Evolutionary conservation across 2,797 vertebrate species (phyloP).

Genomic region (Craterocephalus amniculus): DNA sequence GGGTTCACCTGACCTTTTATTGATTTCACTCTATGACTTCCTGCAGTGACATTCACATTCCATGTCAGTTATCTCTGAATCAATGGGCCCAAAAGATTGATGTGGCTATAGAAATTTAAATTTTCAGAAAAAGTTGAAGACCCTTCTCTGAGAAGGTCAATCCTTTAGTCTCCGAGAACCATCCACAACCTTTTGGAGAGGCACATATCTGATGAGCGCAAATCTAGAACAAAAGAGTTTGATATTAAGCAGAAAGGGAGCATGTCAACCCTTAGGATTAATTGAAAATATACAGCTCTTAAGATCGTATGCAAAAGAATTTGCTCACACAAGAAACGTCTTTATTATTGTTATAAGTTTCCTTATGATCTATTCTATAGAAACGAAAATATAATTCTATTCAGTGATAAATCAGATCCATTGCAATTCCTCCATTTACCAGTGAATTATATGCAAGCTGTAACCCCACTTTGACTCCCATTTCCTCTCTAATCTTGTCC

Average conservation of each 20-base stretch:
- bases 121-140: slow-evolving; percentile 72
- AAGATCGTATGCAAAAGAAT: neutral
- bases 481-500: slow-evolving; percentile 80
- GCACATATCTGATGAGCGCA: slow-evolving; percentile 31
- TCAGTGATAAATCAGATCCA: slow-evolving; percentile 56
- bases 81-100: slow-evolving; percentile 82
- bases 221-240: slow-evolving; percentile 5
- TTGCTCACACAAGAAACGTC: neutral
- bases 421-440: slow-evolving; percentile 65
- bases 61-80: slow-evolving; percentile 79
- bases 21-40: slow-evolving; percentile 82
- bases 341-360: slow-evolving; percentile 9
- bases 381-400: slow-evolving; percentile 39
- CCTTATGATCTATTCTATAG: neutral
- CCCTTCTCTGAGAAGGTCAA: slow-evolving; percentile 71
- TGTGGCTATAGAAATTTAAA: slow-evolving; percentile 80
- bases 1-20: slow-evolving; percentile 83
- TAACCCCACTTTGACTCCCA: slow-evolving; percentile 75
- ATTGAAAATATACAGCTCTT: slow-evolving; percentile 7
- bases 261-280: slow-evolving; percentile 2
- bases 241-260: slow-evolving; percentile 25
- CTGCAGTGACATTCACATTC: slow-evolving; percentile 87
- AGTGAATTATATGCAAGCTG: slow-evolving; percentile 75
- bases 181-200: slow-evolving; percentile 17
- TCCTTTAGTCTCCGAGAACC: slow-evolving; percentile 36